Conservation (phyloP, 2,113 vertebrate species). For the Labrus mixtus region DNA sequence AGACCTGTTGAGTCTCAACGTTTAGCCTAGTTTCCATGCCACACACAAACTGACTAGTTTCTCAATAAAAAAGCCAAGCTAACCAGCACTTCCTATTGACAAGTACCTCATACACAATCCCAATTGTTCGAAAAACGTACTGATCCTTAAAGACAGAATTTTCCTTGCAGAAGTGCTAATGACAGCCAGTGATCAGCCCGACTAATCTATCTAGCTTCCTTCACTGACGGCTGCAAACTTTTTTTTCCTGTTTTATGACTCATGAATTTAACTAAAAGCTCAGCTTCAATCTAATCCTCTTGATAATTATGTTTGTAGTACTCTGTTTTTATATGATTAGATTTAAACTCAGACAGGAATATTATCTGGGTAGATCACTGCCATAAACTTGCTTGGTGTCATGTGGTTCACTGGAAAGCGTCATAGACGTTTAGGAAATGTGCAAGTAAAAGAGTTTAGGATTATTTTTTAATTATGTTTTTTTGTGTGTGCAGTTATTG, state of each 20-base stretch:
- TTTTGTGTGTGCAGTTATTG: no score
- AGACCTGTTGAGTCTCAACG: no score
- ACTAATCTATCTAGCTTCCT: conserved; percentile 39
- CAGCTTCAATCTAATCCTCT: conserved; percentile 58
- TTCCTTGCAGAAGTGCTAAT: conserved; percentile 30
- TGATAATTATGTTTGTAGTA: conserved; percentile 71
- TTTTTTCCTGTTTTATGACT: conserved; percentile 61
- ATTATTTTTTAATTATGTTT: no score
- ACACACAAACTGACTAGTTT: no score
- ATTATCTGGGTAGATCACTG: conserved; percentile 56
- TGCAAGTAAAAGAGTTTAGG: no score
- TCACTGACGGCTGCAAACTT: conserved; percentile 31
- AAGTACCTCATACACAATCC: no score
- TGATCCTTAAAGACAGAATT: conserved; percentile 10
- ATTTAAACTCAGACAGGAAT: conserved; percentile 52
- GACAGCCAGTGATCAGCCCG: conserved; percentile 34
- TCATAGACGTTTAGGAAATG: no score
- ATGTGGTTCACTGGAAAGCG: no score
- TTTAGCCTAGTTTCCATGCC: no score
- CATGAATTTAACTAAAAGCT: conserved; percentile 63
- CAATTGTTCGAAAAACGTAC: no score
- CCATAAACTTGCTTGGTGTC: conserved; percentile 3
- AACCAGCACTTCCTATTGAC: no score
- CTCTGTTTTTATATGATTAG: conserved; percentile 65
- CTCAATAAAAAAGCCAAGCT: no score